phyloP scores from a whole-genome alignment of 2,113 vertebrate genomes.

The Grammomys surdaster region DNA sequence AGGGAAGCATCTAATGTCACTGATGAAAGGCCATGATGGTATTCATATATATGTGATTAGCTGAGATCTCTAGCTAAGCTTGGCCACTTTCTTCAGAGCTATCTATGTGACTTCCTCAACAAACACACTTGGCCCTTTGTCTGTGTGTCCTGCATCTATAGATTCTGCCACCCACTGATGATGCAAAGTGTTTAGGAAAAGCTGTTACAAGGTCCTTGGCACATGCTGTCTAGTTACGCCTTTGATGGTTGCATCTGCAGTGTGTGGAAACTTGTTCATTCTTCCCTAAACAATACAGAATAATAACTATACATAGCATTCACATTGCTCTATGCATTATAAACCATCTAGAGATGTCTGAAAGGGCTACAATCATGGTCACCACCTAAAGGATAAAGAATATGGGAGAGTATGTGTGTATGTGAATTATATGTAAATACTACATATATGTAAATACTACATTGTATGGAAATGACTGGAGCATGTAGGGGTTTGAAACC shows the following conservation, averaged over 20 bases:
- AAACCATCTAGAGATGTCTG: background rate
- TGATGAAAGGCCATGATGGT: background rate
- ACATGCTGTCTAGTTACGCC: background rate
- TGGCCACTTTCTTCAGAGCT: background rate
- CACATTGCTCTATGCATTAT: background rate
- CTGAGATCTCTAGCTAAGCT: background rate
- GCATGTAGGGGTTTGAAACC: background rate
- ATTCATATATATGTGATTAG: background rate
- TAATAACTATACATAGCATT: background rate
- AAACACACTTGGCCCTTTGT: background rate
- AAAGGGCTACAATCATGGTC: background rate
- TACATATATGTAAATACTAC: background rate
- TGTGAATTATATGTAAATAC: background rate
- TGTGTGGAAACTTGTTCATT: background rate
- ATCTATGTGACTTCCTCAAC: background rate
- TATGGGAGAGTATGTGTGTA: background rate
- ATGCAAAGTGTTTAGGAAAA: background rate
- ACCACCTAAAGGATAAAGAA: background rate
- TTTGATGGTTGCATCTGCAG: background rate
- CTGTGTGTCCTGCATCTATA: background rate
- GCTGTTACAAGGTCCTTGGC: no score
- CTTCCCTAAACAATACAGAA: background rate
- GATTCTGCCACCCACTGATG: background rate
- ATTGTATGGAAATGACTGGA: background rate
- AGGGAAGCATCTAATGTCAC: background rate